These are phyloP conservation scores for Apotomis turbidana DNA, from an alignment of 2,888 invertebrate species.

Conservation along the genomic window DNA sequence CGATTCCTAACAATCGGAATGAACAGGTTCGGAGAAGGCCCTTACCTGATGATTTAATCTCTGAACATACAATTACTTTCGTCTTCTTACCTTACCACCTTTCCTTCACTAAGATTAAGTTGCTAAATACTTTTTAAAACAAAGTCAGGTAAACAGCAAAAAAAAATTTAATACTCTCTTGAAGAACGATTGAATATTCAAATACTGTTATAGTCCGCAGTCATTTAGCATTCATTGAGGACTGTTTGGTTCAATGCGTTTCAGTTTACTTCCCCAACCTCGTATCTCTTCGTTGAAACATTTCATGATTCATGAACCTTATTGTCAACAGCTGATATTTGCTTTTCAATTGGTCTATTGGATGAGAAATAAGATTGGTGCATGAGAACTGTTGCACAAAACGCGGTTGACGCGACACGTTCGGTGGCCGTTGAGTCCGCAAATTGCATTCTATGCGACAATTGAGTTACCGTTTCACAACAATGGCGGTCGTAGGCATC, in stretches of 20 bases:
- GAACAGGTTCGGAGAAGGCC: too few relatives aligned
- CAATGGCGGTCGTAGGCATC: constrained; percentile 7
- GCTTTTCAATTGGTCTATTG: background rate
- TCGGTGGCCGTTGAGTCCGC: constrained; percentile 42
- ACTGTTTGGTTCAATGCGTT: constrained; percentile 48
- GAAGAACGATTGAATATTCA: constrained; percentile 12
- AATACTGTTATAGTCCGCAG: constrained; percentile 11
- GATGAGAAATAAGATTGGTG: constrained; percentile 1
- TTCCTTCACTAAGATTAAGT: background rate
- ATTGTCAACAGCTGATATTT: background rate
- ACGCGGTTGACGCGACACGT: constrained; percentile 48
- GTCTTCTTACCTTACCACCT: background rate
- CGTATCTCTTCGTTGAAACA: background rate
- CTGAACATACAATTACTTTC: too few relatives aligned
- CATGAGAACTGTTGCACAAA: constrained; percentile 46
- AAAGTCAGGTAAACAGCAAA: background rate
- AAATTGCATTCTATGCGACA: constrained; percentile 43
- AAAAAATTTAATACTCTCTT: background rate
- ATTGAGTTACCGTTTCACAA: constrained; percentile 33
- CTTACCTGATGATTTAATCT: too few relatives aligned
- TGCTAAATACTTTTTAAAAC: background rate
- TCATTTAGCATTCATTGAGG: constrained; percentile 44
- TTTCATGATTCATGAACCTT: constrained; percentile 3
- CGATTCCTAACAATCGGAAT: too few relatives aligned
- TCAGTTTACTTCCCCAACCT: constrained; percentile 18